These are phyloP conservation scores for Conus ventricosus DNA, from an alignment of 1,140 invertebrate species.

Conservation along the genomic window DNA sequence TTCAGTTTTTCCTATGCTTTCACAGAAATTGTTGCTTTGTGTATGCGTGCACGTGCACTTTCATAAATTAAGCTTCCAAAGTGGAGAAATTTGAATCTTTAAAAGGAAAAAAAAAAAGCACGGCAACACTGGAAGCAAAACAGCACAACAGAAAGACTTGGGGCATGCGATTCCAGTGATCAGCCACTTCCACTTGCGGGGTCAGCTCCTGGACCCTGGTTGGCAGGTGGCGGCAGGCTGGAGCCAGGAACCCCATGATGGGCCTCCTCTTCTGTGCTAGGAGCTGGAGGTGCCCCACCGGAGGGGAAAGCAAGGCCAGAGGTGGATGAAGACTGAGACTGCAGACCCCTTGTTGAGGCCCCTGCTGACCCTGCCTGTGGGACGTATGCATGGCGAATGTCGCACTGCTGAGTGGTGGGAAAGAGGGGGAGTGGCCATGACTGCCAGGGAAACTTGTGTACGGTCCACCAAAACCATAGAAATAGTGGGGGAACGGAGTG, in stretches of 20 bases:
- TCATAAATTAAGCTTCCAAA: too few species aligned
- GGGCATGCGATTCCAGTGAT: neutral
- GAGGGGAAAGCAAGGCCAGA: neutral
- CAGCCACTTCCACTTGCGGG: neutral
- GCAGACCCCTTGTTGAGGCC: neutral
- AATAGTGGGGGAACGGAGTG: neutral
- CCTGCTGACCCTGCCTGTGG: neutral
- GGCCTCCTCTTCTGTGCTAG: neutral
- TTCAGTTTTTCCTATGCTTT: too few species aligned
- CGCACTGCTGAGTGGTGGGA: neutral
- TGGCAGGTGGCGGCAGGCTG: neutral
- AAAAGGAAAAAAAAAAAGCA: too few species aligned
- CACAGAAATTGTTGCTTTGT: too few species aligned
- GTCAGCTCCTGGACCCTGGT: neutral
- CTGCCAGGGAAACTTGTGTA: constrained; percentile 23
- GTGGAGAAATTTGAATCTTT: too few species aligned
- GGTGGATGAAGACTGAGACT: neutral
- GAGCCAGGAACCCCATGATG: neutral
- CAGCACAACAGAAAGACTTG: constrained; percentile 9
- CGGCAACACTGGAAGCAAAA: too few species aligned
- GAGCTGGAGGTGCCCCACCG: neutral
- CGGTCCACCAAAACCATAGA: constrained; percentile 5
- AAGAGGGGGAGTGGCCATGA: constrained; percentile 16
- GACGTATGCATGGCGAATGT: constrained; percentile 10
- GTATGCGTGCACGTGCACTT: too few species aligned